These are phyloP conservation scores for Grammomys surdaster DNA, from an alignment of 2,113 vertebrate genomes.

Conservation along the genomic window DNA sequence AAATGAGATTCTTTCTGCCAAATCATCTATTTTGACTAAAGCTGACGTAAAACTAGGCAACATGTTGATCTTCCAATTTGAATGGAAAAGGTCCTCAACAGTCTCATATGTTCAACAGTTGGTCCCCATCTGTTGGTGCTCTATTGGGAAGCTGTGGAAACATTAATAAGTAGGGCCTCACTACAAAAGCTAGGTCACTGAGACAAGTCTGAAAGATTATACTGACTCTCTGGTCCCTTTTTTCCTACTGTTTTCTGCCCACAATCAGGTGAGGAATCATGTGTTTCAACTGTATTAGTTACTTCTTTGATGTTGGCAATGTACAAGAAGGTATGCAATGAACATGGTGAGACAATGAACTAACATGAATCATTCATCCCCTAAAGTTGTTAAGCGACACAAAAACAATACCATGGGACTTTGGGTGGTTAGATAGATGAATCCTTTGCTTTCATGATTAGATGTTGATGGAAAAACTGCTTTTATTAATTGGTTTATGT, in stretches of 20 bases:
- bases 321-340: background rate
- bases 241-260: background rate
- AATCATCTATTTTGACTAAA: background rate
- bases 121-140: background rate
- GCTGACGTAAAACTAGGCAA: background rate
- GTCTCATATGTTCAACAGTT: background rate
- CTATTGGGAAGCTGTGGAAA: background rate
- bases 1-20: background rate
- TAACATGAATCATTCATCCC: background rate
- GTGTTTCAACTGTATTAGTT: rapidly evolving
- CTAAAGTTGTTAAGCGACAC: background rate
- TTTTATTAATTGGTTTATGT: background rate
- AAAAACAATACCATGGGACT: background rate
- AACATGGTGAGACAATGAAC: background rate
- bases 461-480: background rate
- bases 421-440: background rate
- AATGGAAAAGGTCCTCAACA: background rate
- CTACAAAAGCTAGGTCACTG: no score
- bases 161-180: background rate
- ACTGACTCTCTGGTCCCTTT: background rate
- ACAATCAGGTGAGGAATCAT: background rate
- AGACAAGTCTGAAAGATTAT: background rate
- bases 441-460: background rate
- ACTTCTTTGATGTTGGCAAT: background rate
- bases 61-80: background rate